Evolutionary conservation across 2,113 vertebrate species (phyloP), one percentile per base, ranked within the genome.

Genomic region (Neodon shergylaensis): DNA sequence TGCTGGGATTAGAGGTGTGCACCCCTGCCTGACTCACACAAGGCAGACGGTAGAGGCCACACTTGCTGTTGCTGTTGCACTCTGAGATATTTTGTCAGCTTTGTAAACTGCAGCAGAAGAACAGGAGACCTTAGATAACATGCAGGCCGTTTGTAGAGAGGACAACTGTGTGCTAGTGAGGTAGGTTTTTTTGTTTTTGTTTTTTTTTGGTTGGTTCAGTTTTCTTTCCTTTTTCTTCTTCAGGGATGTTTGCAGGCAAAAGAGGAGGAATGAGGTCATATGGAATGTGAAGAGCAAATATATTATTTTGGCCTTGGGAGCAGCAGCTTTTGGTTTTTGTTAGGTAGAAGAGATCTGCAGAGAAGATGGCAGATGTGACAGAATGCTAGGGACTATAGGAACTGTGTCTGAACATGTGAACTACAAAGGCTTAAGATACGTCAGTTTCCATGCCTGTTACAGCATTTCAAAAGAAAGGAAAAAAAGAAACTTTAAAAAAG

Each of bases 201-300:
- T 14, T 52, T 42, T 6, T 91, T 9, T 12, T 47, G 47, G 3
- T 63, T 47, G 89, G 82, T 52, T 36, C 83, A 76, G 63, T 65
- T 47, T 83, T 58, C 49, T 92, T 90, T 58, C 22, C 12, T 54
- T 72, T 72, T 72, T 79, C 85, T 81, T 26, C 36, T 92, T 88
- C 49, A 88, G 77, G 58, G 44, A 84, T 47, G 24, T 91, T 83
- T 88, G 31, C 24, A 94, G 76, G 63, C 88, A 39, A 92, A 22
- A 44, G 42, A 83, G 81, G 92, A 94, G 54, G 36, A 95, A 66
- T 91, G 13, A 85, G 12, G 36, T 16, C 54, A 92, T 84, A n/a
- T 78, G 74, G n/a, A 87, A 84, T 86, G 39, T 92, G 66, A 94
- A 76, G 52, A 95, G 39, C 58, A 94, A 84, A 93, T 22, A 54